Evolutionary conservation across 2,888 invertebrate species (phyloP), one percentile per base, ranked within the genome.

Genomic region (Cephus rjabovi): DNA sequence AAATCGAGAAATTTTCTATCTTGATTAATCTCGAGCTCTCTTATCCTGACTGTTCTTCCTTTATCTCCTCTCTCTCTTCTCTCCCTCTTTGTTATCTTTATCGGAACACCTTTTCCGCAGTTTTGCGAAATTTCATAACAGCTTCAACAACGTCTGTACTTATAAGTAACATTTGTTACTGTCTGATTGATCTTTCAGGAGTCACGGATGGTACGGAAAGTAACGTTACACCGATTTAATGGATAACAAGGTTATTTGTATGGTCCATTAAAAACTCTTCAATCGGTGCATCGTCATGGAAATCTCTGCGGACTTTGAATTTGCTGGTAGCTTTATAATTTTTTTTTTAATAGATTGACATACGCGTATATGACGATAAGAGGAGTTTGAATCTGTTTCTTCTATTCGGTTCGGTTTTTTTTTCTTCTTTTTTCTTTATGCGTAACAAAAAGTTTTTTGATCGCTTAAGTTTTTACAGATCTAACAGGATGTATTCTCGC

Each of bases 401-500:
- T 76, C 56, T 69, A 33, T 76, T 70, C 70, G 56, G 73, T 79
- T 77, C 34, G 56, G 77, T 78, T 75, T 76, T 75, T 75, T 69
- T 77, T 80, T 80, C 56, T 81, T 76, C 76, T 80, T 80, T 76
- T 74, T 75, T 75, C 69, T 69, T 74, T 56, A 56, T 56, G 56
- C 56, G 23, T 56, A 71, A 71, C 71, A 71, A 71, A 71, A 71
- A 31, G 12, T 34, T 15, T 71, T 33, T 71, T 4, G 31, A 71
- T 71, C 71, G 71, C 71, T 71, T 31, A 34, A 71, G 71, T 71
- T 34, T 71, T 71, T 71, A 71, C 31, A 56, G 33, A 11, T 71
- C 71, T 71, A 56, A 71, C 31, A 71, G 31, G 33, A 71, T 71
- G 23, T 71, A 12, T 74, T 76, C 75, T 23, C 33, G 74, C 30